phyloP scores from a whole-genome alignment of 1,140 invertebrate species.

The Scaptomyza hsui region DNA sequence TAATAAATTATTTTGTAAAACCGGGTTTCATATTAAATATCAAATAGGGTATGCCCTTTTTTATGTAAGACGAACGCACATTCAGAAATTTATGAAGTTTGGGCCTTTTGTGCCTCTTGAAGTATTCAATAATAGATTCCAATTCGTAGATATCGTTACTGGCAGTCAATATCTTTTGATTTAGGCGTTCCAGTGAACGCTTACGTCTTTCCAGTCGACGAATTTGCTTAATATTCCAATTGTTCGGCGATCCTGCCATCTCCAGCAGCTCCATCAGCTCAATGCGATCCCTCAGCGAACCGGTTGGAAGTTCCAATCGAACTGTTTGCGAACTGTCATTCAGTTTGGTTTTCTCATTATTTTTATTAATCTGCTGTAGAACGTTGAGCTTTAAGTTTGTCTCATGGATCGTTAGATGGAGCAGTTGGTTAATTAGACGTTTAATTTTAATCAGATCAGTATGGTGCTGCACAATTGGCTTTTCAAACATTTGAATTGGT shows the following conservation, averaged over 20 bases:
- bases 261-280: conserved; percentile 46
- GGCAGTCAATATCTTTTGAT: conserved; percentile 20
- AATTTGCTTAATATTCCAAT: neutral
- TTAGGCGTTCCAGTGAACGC: neutral
- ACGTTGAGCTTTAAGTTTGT: neutral
- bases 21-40: conserved; percentile 26
- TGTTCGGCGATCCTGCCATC: neutral
- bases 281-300: conserved; percentile 20
- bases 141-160: conserved; percentile 43
- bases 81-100: neutral
- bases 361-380: neutral
- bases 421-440: neutral
- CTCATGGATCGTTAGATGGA: neutral
- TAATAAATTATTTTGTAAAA: conserved; percentile 73
- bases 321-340: neutral
- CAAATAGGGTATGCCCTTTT: conserved; percentile 26
- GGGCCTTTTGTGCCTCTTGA: conserved; percentile 1
- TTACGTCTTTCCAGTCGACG: conserved; percentile 12
- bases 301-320: conserved; percentile 8
- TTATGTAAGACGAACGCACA: conserved; percentile 28
- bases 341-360: conserved; percentile 3
- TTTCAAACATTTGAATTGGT: neutral
- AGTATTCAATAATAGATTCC: conserved; percentile 3
- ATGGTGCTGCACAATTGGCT: neutral
- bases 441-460: neutral